Evolutionary conservation across 2,113 vertebrate species (phyloP), one percentile per base, ranked within the genome.

Genomic region (Cottus gobio): DNA sequence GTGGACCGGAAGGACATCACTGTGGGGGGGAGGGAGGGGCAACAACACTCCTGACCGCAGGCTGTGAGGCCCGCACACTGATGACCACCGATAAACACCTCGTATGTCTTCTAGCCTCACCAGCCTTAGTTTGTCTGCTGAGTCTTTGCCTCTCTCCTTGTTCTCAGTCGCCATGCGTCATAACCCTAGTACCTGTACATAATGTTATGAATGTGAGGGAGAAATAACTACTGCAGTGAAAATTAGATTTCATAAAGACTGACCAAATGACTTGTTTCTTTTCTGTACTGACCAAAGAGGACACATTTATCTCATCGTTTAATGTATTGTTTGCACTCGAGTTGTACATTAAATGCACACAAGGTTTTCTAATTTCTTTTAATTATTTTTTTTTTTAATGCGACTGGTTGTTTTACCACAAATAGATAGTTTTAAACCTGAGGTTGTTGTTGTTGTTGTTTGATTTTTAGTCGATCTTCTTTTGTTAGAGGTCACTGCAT

Each of bases 231-330:
- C 63, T 58, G 44, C 52, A 56, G 39, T 34, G 20, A 60, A 42
- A 68, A 58, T 20, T 30, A 44, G 20, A 69, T 36, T 7, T 69
- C 8, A 73, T 67, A 16, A 63, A 37, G 8, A 69, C 52, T 57
- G 46, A 80, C 44, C 36, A 65, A 68, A 78, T 37, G 3, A 52
- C 28, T 54, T 58, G 15, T 54, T 73, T 28, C 44, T 61, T 79
- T 66, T 39, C 30, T 71, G 13, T 42, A 37, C 52, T 79, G 74
- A 85, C 84, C 86, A 90, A 87, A 87, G 62, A 77, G 50, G 0
- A 68, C 18, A 30, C 26, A 0, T 54, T 52, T 57, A 24, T 57
- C 34, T 65, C 3, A 5, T 24, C 34, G 5, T 57, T 68, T 62
- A 36, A 66, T 80, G 60, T 65, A 22, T 56, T 39, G 26, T 65